Conservation (phyloP, 1,140 invertebrate genomes). For the Cyclina sinensis region DNA sequence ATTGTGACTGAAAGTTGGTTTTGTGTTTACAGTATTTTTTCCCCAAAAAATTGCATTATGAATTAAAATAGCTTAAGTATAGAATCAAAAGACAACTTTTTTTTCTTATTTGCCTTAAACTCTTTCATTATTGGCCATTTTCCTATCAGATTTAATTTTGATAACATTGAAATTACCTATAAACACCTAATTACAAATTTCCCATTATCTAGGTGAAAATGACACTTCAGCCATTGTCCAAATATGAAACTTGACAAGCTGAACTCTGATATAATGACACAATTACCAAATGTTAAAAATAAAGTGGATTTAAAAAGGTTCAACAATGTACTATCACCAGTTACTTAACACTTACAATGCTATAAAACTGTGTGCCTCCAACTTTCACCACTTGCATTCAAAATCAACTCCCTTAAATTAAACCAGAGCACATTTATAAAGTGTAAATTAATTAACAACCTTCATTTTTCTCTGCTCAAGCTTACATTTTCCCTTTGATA, state of each 20-base stretch:
- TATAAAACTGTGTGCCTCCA: too few relatives aligned
- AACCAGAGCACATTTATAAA: too few relatives aligned
- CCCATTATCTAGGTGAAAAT: neutral
- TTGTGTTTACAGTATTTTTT: too few relatives aligned
- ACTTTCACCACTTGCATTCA: too few relatives aligned
- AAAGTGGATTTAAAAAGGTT: constrained; percentile 11
- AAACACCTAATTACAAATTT: constrained; percentile 12
- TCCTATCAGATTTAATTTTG: constrained; percentile 34
- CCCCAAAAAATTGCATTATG: too few relatives aligned
- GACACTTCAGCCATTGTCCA: constrained; percentile 36
- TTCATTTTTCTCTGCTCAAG: too few relatives aligned
- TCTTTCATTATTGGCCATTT: constrained; percentile 5
- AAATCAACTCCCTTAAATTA: too few relatives aligned
- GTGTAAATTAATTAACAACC: too few relatives aligned
- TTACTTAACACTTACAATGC: constrained; percentile 10
- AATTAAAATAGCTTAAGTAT: too few relatives aligned
- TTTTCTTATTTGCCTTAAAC: neutral
- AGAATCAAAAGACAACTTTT: too few relatives aligned
- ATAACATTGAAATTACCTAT: constrained; percentile 24
- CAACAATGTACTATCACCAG: neutral
- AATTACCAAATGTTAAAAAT: neutral
- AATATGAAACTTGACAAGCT: constrained; percentile 27
- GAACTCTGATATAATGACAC: neutral
- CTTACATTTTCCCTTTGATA: neutral
- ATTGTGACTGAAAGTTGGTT: too few relatives aligned